A percentile compares a stretch with the other conserved stretches of the same genome.
Evolutionary conservation across 2,797 vertebrate genomes (phyloP).

Genomic region (Sebastiscus tertius): DNA sequence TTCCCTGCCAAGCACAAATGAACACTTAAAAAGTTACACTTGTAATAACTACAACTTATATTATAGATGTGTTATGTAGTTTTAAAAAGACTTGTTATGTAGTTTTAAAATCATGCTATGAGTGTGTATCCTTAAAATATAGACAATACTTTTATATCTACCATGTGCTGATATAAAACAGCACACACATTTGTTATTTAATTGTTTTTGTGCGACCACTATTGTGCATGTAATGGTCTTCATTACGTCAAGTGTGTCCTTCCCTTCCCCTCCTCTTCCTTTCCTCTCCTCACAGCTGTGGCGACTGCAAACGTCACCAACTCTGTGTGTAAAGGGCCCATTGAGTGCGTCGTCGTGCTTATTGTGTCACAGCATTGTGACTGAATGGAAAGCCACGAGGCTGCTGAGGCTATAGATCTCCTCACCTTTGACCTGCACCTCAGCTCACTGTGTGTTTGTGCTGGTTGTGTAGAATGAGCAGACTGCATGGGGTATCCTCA

Average conservation of each 20-base stretch:
- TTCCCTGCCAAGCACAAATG: neutral
- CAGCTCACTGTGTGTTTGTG: conserved; percentile 21
- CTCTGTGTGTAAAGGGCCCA: conserved; percentile 32
- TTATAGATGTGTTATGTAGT: neutral
- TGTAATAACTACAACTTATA: neutral
- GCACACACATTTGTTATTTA: neutral
- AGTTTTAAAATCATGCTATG: neutral
- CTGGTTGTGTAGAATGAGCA: conserved; percentile 37
- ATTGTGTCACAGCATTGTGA: conserved; percentile 61
- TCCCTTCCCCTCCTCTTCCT: neutral
- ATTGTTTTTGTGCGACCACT: neutral
- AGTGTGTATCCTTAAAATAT: neutral
- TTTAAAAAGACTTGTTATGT: neutral
- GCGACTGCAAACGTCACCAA: conserved; percentile 48
- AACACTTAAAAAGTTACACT: neutral
- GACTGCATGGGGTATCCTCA: conserved; percentile 43
- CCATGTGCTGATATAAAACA: neutral
- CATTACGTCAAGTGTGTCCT: conserved; percentile 12
- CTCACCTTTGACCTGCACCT: conserved; percentile 74
- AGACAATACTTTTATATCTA: neutral
- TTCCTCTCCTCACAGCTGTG: conserved; percentile 49
- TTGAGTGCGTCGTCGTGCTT: conserved; percentile 54
- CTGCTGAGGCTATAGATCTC: conserved; percentile 38
- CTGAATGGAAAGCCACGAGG: conserved; percentile 68
- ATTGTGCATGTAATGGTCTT: neutral